A percentile compares a stretch with the other conserved stretches of the same genome.
Conservation (phyloP, 2,888 invertebrate genomes). For the Athripsodes cinereus region DNA sequence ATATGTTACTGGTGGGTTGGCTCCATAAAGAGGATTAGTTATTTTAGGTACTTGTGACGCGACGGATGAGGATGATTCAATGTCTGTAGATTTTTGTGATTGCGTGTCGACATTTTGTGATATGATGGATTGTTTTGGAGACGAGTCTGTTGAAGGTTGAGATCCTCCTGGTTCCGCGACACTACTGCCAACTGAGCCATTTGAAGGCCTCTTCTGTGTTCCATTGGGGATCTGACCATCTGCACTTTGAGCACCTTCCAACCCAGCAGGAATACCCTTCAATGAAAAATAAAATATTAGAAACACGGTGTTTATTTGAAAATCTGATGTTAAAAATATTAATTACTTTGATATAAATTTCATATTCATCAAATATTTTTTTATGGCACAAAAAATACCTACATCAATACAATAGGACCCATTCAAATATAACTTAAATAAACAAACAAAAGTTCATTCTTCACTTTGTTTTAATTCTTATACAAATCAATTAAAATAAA, state of each 20-base stretch:
- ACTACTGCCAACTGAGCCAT: conserved; percentile 44
- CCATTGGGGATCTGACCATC: conserved; percentile 37
- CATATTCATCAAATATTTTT: too few relatives aligned
- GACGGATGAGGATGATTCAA: conserved; percentile 19
- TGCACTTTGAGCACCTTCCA: conserved; percentile 46
- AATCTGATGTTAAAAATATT: too few relatives aligned
- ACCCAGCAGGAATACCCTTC: conserved; percentile 47
- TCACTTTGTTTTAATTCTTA: too few relatives aligned
- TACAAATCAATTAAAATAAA: too few relatives aligned
- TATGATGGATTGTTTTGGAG: conserved; percentile 16
- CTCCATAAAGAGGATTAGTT: conserved; percentile 46
- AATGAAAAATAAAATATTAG: conserved; percentile 6
- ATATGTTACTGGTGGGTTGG: conserved; percentile 47
- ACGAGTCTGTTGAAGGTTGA: conserved; percentile 36
- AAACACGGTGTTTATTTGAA: too few relatives aligned
- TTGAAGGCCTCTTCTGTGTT: conserved; percentile 43
- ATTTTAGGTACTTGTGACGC: conserved; percentile 37
- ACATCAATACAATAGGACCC: too few relatives aligned
- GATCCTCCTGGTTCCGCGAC: conserved; percentile 41
- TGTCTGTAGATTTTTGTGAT: conserved; percentile 23
- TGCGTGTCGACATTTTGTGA: conserved; percentile 23
- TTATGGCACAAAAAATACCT: too few relatives aligned
- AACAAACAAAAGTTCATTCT: too few relatives aligned
- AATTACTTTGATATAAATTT: too few relatives aligned
- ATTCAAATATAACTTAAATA: too few relatives aligned